A percentile compares a stretch with the other conserved stretches of the same genome.
These are phyloP conservation scores for Chrysomela aeneicollis DNA, from an alignment of 2,888 invertebrate species.

Conservation along the genomic window DNA sequence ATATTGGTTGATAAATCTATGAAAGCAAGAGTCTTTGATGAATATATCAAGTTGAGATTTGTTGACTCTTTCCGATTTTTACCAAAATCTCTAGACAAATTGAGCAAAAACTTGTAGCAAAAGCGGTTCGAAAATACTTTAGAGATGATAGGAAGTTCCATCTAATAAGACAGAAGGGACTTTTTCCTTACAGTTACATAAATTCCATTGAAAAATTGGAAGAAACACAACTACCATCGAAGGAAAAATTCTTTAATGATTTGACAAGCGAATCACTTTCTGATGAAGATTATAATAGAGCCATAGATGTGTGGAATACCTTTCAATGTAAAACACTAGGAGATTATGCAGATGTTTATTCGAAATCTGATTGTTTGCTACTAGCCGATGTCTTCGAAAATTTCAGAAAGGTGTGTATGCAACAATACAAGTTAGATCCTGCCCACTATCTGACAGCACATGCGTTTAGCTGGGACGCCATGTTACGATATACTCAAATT, in stretches of 20 bases:
- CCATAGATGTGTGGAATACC: too few relatives aligned
- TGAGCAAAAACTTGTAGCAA: not conserved
- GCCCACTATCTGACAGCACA: constrained; percentile 23
- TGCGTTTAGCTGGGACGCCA: constrained; percentile 15
- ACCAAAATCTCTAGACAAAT: too few relatives aligned
- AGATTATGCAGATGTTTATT: too few relatives aligned
- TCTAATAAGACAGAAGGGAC: not conserved
- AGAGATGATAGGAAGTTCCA: not conserved
- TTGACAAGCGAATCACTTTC: constrained; percentile 50
- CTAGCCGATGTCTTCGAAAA: constrained; percentile 36
- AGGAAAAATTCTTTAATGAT: constrained; percentile 46
- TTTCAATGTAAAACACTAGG: too few relatives aligned
- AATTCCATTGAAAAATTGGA: constrained; percentile 25
- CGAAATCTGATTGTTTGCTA: too few relatives aligned
- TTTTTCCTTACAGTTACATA: not conserved
- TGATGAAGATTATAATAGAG: too few relatives aligned
- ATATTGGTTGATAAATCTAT: too few relatives aligned
- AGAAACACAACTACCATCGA: constrained; percentile 35
- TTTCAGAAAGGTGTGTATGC: constrained; percentile 35
- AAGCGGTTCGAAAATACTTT: not conserved
- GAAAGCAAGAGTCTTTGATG: too few relatives aligned
- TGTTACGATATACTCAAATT: constrained; percentile 14
- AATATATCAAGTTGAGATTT: too few relatives aligned
- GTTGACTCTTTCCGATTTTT: too few relatives aligned
- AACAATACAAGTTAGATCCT: too few relatives aligned